Conservation (phyloP, 2,797 vertebrate species). For the Echeneis naucrates region DNA sequence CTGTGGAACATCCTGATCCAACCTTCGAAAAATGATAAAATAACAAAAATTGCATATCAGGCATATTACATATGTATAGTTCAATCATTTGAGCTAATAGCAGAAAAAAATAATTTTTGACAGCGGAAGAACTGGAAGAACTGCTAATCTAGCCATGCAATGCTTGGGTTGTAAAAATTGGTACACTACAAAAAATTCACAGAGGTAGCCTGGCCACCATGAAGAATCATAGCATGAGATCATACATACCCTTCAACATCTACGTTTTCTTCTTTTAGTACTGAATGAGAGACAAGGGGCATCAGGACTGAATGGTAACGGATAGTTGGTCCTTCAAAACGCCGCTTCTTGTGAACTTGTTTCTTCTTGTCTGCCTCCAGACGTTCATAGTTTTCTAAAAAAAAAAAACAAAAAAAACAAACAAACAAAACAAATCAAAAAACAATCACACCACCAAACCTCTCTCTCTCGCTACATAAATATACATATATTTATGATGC, state of each 20-base stretch:
- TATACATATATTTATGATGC: too few relatives aligned
- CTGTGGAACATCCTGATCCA: constrained; percentile 89
- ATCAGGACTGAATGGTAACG: constrained; percentile 94
- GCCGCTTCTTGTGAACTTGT: constrained; percentile 94
- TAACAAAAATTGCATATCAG: neutral
- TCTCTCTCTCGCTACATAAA: too few relatives aligned
- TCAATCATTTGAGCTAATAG: neutral
- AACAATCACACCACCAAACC: too few relatives aligned
- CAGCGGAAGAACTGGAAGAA: constrained; percentile 9
- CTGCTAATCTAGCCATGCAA: neutral
- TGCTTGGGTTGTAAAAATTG: neutral
- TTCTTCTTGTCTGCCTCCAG: constrained; percentile 97
- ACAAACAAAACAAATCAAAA: too few relatives aligned
- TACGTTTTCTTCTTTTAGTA: constrained; percentile 93
- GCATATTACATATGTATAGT: neutral
- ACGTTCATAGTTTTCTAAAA: constrained; percentile 94
- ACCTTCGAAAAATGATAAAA: constrained; percentile 73
- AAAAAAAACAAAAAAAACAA: too few relatives aligned
- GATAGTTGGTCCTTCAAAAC: constrained; percentile 91
- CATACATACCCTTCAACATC: constrained; percentile 92
- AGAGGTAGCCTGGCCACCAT: too few relatives aligned
- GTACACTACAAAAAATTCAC: neutral
- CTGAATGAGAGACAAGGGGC: constrained; percentile 88
- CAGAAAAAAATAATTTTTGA: too few relatives aligned
- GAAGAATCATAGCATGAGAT: neutral